A percentile compares a stretch with the other conserved stretches of the same genome.
Conservation (phyloP, 2,888 invertebrate genomes). For the Pteria penguin region DNA sequence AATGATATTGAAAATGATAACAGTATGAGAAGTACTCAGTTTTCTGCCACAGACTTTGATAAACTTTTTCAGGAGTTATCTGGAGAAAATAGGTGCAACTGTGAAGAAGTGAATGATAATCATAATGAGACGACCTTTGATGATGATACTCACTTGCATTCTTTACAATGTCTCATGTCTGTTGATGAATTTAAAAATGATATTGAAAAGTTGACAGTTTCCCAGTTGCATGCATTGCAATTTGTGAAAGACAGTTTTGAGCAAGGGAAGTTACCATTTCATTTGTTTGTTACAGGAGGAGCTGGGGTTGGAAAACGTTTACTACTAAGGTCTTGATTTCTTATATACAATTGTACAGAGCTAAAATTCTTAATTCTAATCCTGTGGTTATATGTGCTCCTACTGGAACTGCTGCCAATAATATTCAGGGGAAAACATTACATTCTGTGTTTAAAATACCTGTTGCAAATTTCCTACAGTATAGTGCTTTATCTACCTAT, state of each 20-base stretch:
- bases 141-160: slow-evolving; percentile 8
- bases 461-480: slow-evolving; percentile 36
- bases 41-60: background rate
- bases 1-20: background rate
- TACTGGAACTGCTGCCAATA: slow-evolving; percentile 42
- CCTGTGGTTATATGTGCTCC: slow-evolving; percentile 41
- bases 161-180: slow-evolving; percentile 12
- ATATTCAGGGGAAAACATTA: slow-evolving; percentile 39
- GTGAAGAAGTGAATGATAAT: background rate
- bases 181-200: slow-evolving; percentile 13
- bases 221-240: background rate
- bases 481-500: slow-evolving; percentile 22
- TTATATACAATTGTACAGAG: slow-evolving; percentile 20
- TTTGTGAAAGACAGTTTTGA: slow-evolving; percentile 4
- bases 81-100: background rate
- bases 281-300: slow-evolving; percentile 35
- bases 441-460: slow-evolving; percentile 42
- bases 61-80: background rate
- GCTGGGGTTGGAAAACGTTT: slow-evolving; percentile 40
- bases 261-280: background rate
- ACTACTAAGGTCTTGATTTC: slow-evolving; percentile 16
- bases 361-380: slow-evolving; percentile 4
- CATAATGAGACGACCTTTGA: background rate
- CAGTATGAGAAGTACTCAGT: no score
- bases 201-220: slow-evolving; percentile 2